Evolutionary conservation across 64 coral and sea anemone species (phyloP).

Genomic region (Dendrophyllia cribrosa): DNA sequence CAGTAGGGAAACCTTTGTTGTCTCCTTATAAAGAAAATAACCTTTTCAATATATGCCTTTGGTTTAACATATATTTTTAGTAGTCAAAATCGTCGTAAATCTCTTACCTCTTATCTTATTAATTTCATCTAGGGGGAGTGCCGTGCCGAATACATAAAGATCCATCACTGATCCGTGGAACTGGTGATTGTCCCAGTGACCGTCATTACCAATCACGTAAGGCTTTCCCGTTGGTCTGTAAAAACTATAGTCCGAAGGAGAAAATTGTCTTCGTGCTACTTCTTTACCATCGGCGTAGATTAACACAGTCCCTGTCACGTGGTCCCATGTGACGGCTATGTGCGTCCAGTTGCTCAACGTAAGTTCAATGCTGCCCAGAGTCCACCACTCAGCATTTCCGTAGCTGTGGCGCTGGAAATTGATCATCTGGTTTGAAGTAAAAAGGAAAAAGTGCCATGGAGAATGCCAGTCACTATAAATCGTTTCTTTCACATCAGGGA

Average conservation of each 20-base stretch:
- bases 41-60: no score
- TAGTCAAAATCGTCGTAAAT: no score
- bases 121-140: neutral
- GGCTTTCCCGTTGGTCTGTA: no score
- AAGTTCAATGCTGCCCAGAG: neutral
- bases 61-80: no score
- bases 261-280: no score
- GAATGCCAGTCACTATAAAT: neutral
- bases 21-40: no score
- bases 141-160: slow-evolving; percentile 27
- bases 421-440: neutral
- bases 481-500: neutral
- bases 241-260: neutral
- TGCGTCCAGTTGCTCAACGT: neutral
- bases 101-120: slow-evolving; percentile 17
- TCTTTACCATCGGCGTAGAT: neutral
- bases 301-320: neutral
- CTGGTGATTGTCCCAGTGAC: neutral
- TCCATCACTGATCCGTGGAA: slow-evolving; percentile 36
- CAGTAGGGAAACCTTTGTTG: no score
- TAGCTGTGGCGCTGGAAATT: neutral
- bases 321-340: slow-evolving; percentile 5
- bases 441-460: slow-evolving; percentile 5
- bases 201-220: slow-evolving; percentile 21
- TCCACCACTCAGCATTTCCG: neutral